Percentiles rank a stretch among this genome's conserved stretches.
Conservation (phyloP, 2,797 vertebrate species). For the Emydoidea blandingii region DNA sequence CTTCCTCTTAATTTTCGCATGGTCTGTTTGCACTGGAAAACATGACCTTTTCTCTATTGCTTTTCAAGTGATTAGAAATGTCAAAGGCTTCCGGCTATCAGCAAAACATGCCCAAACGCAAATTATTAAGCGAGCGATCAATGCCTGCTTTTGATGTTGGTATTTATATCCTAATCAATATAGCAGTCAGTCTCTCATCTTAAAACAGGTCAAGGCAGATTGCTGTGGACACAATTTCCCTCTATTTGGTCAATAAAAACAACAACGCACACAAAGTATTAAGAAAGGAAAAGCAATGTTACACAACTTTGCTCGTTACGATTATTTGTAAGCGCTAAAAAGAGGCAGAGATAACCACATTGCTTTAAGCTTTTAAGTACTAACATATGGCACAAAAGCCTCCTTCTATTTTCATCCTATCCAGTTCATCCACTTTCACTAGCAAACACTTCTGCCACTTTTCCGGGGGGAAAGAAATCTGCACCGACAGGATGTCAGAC, state of each 20-base stretch:
- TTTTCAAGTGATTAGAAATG: neutral
- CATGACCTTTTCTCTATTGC: neutral
- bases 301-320: slow-evolving; percentile 8
- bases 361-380: neutral
- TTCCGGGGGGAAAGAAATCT: neutral
- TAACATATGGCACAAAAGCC: neutral
- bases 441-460: neutral
- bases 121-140: neutral
- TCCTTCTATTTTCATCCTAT: neutral
- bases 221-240: neutral
- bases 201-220: neutral
- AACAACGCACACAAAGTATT: neutral
- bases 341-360: neutral
- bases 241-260: neutral
- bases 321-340: neutral
- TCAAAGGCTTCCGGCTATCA: neutral
- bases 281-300: neutral
- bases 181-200: neutral
- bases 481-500: neutral
- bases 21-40: neutral
- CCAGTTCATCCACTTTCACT: neutral
- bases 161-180: neutral
- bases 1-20: neutral
- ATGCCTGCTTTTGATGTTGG: neutral
- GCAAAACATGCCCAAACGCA: neutral